Base-by-base conservation (phyloP, 1,140 invertebrate species). In the Drosophila trapezifrons region DNA sequence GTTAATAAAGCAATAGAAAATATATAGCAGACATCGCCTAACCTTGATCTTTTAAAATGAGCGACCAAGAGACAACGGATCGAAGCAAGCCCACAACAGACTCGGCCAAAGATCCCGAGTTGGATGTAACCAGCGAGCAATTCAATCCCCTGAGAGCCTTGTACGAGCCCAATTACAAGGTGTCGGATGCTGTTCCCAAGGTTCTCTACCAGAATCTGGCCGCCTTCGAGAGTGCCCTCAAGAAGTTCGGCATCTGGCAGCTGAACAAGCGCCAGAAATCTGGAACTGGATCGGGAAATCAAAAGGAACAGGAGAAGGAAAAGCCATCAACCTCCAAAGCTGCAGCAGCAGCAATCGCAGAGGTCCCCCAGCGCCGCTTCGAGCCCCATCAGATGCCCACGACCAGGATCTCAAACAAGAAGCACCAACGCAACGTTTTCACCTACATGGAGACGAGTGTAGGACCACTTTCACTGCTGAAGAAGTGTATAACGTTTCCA, bases 141-240 rank as follows among this genome's bases (percentile, higher is more conserved):
- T 96, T 96, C 59, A 93, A 96, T 92, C 94, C 96, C 0, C 47
- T 96, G 0, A 94, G 94, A 82, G 95, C 94, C 3, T 87, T 97
- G 13, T 94, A 95, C 60, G 93, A 94, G 0, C 46, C 91, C 5
- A 94, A 94, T 75, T 77, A 93, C 1, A 89, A 91, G 73, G 32
- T 95, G 2, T 94, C 95, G 0, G 75, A 89, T 4, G 74, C 58
- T 5, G 20, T 65, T 20, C 89, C 90, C 27, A 91, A 90, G 49
- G 76, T 92, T 6, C 46, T 89, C 7, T 91, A 91, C 43, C 86
- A 91, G 51, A 91, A 91, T 60, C n/a, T 92, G 15, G 83, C 89
- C 0, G 89, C 90, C 9, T 92, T 91, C 27, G 91, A 91, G 51
- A 90, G 73, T 46, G 86, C 84, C 3, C 45, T 90, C 0, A 77